Evolutionary conservation across 1,140 invertebrate genomes (phyloP), one percentile per base, ranked within the genome.

Genomic region (Ephestia elutella): DNA sequence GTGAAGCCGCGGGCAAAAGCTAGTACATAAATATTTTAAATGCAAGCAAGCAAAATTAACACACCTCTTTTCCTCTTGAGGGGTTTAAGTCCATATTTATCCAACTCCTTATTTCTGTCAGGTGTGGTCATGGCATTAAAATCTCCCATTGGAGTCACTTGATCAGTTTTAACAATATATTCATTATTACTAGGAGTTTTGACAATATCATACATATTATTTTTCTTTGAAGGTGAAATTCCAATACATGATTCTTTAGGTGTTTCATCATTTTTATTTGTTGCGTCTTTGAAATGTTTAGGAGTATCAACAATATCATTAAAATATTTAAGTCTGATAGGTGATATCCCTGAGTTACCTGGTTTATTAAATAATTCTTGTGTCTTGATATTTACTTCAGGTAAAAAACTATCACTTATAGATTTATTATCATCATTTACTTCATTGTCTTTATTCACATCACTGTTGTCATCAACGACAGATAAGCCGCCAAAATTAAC

Each of bases 21-120:
- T n/a, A n/a, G n/a, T n/a, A n/a, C n/a, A n/a, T n/a, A n/a, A n/a
- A n/a, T n/a, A n/a, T n/a, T n/a, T n/a, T n/a, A n/a, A n/a, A n/a
- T n/a, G n/a, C n/a, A 60, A 55, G 44, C 48, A 32, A 32, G 9
- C 1, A 32, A 10, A 32, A 32, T 7, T 11, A 28, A n/a, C 57
- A 72, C 70, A 90, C 87, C 89, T 88, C 87, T 80, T 81, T 87
- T 86, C 54, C 90, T 73, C 83, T 91, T 92, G 30, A 92, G 82
- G 54, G 89, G 88, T 75, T 91, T 92, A n/a, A 92, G 69, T 17
- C 91, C 91, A 80, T 89, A 90, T 78, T 90, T 91, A 32, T 90
- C 80, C 38, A 92, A 71, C 70, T 91, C 90, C 60, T 78, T 82
- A 64, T 83, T 76, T 48, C 90, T 87, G 65, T 83, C 77, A 3